Conservation (phyloP, 2,888 invertebrate species). For the Lottia gigantea region DNA sequence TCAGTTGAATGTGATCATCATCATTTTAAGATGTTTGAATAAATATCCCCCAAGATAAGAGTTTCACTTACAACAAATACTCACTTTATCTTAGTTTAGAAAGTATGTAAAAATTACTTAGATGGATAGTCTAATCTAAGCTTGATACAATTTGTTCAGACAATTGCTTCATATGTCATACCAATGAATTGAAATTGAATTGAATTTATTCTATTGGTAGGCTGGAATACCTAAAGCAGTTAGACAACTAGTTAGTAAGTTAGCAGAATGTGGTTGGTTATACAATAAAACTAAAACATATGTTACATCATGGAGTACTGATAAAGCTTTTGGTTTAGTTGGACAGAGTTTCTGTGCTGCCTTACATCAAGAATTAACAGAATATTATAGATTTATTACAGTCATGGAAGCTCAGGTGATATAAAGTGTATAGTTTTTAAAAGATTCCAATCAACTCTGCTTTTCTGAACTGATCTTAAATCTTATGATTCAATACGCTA, state of each 20-base stretch:
- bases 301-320: constrained; percentile 79
- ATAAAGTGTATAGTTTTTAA: too few relatives aligned
- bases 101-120: too few relatives aligned
- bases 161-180: neutral
- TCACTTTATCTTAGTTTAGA: too few relatives aligned
- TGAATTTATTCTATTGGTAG: constrained; percentile 37
- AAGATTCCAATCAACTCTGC: too few relatives aligned
- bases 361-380: constrained; percentile 84
- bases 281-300: constrained; percentile 85
- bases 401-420: constrained; percentile 86
- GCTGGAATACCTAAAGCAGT: constrained; percentile 73
- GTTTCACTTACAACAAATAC: too few relatives aligned
- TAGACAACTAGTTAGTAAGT: constrained; percentile 76
- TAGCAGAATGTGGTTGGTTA: constrained; percentile 87
- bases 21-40: too few relatives aligned
- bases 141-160: too few relatives aligned
- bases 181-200: neutral
- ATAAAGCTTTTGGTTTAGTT: constrained; percentile 69
- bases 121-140: too few relatives aligned
- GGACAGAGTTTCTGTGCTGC: constrained; percentile 84
- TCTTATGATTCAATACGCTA: too few relatives aligned
- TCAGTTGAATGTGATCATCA: too few relatives aligned
- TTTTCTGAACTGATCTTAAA: too few relatives aligned
- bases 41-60: too few relatives aligned
- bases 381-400: constrained; percentile 89